Conservation (phyloP, 2,888 invertebrate species). For the Augiades crinisus region DNA sequence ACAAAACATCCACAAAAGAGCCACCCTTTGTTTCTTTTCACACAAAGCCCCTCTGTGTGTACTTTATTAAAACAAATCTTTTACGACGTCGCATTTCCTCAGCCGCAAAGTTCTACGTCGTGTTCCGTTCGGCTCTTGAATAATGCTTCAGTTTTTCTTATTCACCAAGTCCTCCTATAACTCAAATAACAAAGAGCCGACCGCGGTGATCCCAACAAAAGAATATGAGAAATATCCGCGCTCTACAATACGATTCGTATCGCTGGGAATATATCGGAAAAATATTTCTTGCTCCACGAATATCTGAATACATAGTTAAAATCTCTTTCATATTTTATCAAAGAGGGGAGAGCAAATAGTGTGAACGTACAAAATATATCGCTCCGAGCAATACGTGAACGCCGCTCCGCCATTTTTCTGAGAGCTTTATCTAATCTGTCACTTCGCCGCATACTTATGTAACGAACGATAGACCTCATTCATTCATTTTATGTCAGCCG, state of each 20-base stretch:
- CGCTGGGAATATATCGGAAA: conserved; percentile 62
- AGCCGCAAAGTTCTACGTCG: conserved; percentile 39
- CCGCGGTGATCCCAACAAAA: conserved; percentile 68
- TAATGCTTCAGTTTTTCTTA: conserved; percentile 65
- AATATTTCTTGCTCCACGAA: conserved; percentile 61
- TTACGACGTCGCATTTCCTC: conserved; percentile 26
- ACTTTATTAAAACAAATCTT: conserved; percentile 26
- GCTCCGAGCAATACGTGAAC: conserved; percentile 29
- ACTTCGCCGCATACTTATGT: conserved; percentile 35
- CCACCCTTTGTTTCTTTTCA: conserved; percentile 11
- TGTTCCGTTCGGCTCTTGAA: conserved; percentile 51
- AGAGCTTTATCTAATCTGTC: conserved; percentile 37
- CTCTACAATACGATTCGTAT: conserved; percentile 65
- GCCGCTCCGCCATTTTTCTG: conserved; percentile 28
- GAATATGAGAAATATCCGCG: conserved; percentile 75
- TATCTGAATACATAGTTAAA: conserved; percentile 47
- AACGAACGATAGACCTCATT: conserved; percentile 24
- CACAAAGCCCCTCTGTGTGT: conserved; percentile 11
- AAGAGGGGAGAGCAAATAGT: conserved; percentile 38
- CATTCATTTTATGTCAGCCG: conserved; percentile 21
- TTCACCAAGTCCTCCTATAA: conserved; percentile 63
- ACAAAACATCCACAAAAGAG: conserved; percentile 15
- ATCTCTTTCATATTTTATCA: conserved; percentile 40
- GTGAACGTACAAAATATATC: conserved; percentile 35
- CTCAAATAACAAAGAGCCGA: conserved; percentile 69